Evolutionary conservation across 2,888 invertebrate genomes (phyloP), one percentile per base, ranked within the genome.

Genomic region (Ophioninae sp.): DNA sequence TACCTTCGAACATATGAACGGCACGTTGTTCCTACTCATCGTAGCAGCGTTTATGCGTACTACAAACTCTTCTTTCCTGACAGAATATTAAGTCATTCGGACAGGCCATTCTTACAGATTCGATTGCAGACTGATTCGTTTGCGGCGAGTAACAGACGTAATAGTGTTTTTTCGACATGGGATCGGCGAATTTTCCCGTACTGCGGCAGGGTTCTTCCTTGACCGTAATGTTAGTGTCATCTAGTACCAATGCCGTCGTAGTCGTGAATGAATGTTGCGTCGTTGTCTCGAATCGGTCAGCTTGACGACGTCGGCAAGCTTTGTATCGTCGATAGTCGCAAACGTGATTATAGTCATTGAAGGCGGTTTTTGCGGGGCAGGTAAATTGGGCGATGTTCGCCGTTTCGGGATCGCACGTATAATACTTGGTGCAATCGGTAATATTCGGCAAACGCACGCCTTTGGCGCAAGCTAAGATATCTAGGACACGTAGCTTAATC

Each of bases 371-470:
- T 0, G 91, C 89, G 0, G 94, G 94, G 84, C 94, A 94, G 0
- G 93, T 90, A 86, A 94, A 94, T 21, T 93, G 93, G 6, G 92
- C 86, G 0, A 94, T 90, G 44, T 90, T 91, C 7, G 93, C 92
- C 72, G 92, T 93, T 83, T 91, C 92, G 39, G 93, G 93, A 85
- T 93, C 93, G 86, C 94, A 94, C 0, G 93, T 93, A 84, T 93
- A 94, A 84, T 94, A 94, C 41, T 91, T 93, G 1, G 91, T 93
- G 82, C 94, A 94, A 76, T 94, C 93, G 0, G 94, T 94, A n/a
- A 82, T 86, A 86, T 94, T 94, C 1, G 93, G 91, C 57, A 94
- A 92, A 0, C 94, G 91, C 6, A 93, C 89, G 0, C 93, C 93
- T 8, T 91, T 85, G 23, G 92, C 91, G 79, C 94, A 94, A 7